Evolutionary conservation across 2,113 vertebrate species (phyloP).

Genomic region (Gymnarchus niloticus): DNA sequence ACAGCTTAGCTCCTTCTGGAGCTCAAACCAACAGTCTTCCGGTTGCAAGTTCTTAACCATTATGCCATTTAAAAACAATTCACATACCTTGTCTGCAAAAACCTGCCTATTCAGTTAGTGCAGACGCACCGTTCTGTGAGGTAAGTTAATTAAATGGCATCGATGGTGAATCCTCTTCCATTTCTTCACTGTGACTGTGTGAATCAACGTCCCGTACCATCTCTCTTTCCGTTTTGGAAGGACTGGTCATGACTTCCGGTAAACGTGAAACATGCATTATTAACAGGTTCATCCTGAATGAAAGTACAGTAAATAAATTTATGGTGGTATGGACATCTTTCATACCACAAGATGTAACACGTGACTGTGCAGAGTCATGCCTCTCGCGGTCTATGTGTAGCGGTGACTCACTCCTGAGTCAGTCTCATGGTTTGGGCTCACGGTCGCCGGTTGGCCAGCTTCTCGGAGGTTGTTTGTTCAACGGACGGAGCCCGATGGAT

Average conservation of each 20-base stretch:
- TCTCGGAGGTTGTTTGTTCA: conserved; percentile 4
- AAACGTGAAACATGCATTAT: not conserved
- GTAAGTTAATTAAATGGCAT: not conserved
- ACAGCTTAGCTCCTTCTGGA: not conserved
- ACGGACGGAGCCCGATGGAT: not conserved
- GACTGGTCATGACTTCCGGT: not conserved
- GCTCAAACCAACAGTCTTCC: no score
- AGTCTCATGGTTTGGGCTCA: not conserved
- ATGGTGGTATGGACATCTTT: not conserved
- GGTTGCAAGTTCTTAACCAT: not conserved
- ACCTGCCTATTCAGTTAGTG: not conserved
- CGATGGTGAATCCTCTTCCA: not conserved
- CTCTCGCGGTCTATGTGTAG: not conserved
- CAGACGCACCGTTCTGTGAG: not conserved
- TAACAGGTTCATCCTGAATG: not conserved
- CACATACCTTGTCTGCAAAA: not conserved
- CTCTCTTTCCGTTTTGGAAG: not conserved
- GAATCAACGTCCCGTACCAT: not conserved
- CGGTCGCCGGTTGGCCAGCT: not conserved
- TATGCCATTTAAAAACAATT: not conserved
- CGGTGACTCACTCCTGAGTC: not conserved
- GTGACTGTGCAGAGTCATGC: not conserved
- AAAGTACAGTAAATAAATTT: not conserved
- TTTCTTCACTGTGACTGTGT: not conserved
- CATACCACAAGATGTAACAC: not conserved